Percentiles rank a stretch among this genome's conserved stretches.
Conservation (phyloP, 2,113 vertebrate species). For the Alosa alosa region DNA sequence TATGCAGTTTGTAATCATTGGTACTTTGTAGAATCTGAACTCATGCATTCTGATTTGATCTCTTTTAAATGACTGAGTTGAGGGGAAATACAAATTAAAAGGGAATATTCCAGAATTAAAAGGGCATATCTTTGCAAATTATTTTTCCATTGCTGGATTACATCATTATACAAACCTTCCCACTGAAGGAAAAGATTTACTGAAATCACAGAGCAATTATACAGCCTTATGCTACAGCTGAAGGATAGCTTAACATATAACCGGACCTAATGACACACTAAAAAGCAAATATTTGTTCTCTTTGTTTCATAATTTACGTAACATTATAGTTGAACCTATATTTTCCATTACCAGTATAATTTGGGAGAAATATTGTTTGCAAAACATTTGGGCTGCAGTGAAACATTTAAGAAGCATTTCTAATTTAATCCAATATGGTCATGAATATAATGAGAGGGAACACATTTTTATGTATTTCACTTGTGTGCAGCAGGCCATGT, state of each 20-base stretch:
- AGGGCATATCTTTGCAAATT: conserved; percentile 27
- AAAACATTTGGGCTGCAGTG: not conserved
- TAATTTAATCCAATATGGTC: not conserved
- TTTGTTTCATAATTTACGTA: conserved; percentile 6
- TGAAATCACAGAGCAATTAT: conserved; percentile 11
- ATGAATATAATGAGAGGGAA: not conserved
- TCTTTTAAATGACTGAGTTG: conserved; percentile 30
- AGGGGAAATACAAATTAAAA: conserved; percentile 32
- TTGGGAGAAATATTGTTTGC: not conserved
- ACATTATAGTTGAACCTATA: not conserved
- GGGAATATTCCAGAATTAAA: conserved; percentile 38
- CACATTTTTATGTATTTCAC: not conserved
- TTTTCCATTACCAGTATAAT: not conserved
- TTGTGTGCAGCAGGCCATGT: not conserved
- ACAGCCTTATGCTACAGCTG: not conserved
- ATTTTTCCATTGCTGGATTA: conserved; percentile 27
- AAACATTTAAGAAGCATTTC: not conserved
- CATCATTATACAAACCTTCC: conserved; percentile 20
- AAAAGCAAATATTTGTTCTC: conserved; percentile 14
- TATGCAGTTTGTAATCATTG: conserved; percentile 32
- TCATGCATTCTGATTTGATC: conserved; percentile 29
- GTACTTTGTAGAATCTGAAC: conserved; percentile 21
- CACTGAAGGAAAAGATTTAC: conserved; percentile 11
- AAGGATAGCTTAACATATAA: conserved; percentile 2
- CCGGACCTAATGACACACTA: not conserved